Evolutionary conservation across 2,888 invertebrate species (phyloP).

Genomic region (Rhopalosiphum nymphaeae): DNA sequence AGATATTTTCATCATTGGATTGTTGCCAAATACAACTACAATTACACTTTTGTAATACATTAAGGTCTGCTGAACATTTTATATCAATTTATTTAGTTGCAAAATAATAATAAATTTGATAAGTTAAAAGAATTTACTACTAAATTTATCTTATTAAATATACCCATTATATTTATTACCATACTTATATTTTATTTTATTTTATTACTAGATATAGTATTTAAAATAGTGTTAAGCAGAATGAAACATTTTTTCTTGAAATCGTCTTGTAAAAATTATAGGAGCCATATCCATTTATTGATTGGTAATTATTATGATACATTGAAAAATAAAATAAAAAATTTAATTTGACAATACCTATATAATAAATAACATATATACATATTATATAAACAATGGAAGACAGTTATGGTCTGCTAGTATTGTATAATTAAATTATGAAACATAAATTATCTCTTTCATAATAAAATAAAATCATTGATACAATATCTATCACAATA

Average conservation of each 20-base stretch:
- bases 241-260: neutral
- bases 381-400: no score
- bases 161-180: neutral
- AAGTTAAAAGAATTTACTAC: neutral
- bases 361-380: neutral
- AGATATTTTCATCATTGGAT: constrained; percentile 54
- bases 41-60: constrained; percentile 4
- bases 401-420: neutral
- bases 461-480: neutral
- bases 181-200: no score
- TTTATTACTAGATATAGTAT: no score
- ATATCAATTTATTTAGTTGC: neutral
- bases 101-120: neutral
- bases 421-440: neutral
- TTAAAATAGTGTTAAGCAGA: neutral
- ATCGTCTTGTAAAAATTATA: neutral
- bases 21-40: constrained; percentile 45
- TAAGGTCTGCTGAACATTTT: neutral
- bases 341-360: neutral
- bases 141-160: neutral
- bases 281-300: neutral
- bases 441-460: neutral
- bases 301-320: neutral
- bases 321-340: neutral
- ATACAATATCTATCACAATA: neutral